A percentile compares a stretch with the other conserved stretches of the same genome.
phyloP scores from a whole-genome alignment of 2,888 invertebrate genomes.

The Drosophila villosipedis region DNA sequence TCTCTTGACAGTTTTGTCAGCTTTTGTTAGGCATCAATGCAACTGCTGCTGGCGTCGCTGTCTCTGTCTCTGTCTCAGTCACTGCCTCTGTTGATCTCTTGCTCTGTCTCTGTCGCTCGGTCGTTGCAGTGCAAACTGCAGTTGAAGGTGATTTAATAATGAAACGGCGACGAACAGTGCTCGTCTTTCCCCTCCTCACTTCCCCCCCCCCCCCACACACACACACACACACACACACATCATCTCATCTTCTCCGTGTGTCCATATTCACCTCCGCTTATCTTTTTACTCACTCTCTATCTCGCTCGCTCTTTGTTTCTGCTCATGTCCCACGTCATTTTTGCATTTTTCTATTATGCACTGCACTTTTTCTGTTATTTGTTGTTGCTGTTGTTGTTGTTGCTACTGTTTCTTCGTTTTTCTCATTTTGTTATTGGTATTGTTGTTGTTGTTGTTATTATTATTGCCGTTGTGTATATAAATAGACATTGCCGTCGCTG shows the following conservation, averaged over 20 bases:
- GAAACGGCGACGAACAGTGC: conserved; percentile 25
- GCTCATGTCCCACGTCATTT: conserved; percentile 36
- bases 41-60: conserved; percentile 18
- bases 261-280: not conserved
- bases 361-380: conserved; percentile 27
- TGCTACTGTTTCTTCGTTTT: conserved; percentile 9
- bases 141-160: conserved; percentile 83
- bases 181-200: not conserved
- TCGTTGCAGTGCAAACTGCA: conserved; percentile 76
- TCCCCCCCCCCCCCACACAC: not conserved
- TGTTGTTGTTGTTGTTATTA: conserved; percentile 19
- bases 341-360: conserved; percentile 34
- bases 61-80: conserved; percentile 8
- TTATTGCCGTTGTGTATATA: conserved; percentile 42
- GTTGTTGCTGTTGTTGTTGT: conserved; percentile 14
- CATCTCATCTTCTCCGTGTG: not conserved
- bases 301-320: not conserved
- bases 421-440: conserved; percentile 9
- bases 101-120: conserved; percentile 48
- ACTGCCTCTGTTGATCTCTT: conserved; percentile 10
- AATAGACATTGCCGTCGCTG: conserved; percentile 60
- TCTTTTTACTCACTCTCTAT: not conserved
- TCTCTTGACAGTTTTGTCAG: conserved; percentile 41
- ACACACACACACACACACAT: too few relatives aligned
- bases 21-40: conserved; percentile 38